These are phyloP conservation scores for Toxonevra muliebris DNA, from an alignment of 2,888 invertebrate genomes.

Conservation along the genomic window DNA sequence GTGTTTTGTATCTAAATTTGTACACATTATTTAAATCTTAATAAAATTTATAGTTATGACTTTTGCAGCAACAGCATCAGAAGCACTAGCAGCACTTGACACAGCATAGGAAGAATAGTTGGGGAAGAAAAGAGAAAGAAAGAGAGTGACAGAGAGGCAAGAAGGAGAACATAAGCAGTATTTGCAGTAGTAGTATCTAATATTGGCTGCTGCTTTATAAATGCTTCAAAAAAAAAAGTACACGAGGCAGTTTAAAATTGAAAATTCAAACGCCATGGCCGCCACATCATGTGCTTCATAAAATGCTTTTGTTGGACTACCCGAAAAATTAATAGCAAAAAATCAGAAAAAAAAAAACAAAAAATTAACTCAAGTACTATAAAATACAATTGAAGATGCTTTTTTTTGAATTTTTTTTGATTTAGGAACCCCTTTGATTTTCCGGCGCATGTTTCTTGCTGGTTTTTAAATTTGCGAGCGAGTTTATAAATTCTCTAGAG, in stretches of 20 bases:
- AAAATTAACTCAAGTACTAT: constrained; percentile 56
- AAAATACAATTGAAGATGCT: constrained; percentile 52
- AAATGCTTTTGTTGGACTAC: too few species aligned
- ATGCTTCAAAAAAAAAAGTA: too few species aligned
- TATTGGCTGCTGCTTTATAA: too few species aligned
- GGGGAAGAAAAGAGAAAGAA: too few species aligned
- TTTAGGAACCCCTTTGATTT: constrained; percentile 33
- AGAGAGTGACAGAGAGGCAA: too few species aligned
- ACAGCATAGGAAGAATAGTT: neutral
- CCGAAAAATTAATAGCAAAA: too few species aligned
- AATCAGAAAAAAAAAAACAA: too few species aligned
- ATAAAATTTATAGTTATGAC: constrained; percentile 57
- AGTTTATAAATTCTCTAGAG: constrained; percentile 1
- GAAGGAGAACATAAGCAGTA: too few species aligned
- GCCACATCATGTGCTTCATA: too few species aligned
- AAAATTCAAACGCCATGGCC: too few species aligned
- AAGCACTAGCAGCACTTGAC: constrained; percentile 8
- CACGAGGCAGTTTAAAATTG: neutral
- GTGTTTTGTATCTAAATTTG: constrained; percentile 46
- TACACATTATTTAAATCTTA: constrained; percentile 49
- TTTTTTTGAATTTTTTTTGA: too few species aligned
- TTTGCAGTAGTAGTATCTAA: too few species aligned
- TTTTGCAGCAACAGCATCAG: constrained; percentile 24
- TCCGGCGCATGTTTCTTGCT: constrained; percentile 27
- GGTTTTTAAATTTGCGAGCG: constrained; percentile 16